These are phyloP conservation scores for Smithornis capensis DNA, from an alignment of 2,113 vertebrate species.

Conservation along the genomic window DNA sequence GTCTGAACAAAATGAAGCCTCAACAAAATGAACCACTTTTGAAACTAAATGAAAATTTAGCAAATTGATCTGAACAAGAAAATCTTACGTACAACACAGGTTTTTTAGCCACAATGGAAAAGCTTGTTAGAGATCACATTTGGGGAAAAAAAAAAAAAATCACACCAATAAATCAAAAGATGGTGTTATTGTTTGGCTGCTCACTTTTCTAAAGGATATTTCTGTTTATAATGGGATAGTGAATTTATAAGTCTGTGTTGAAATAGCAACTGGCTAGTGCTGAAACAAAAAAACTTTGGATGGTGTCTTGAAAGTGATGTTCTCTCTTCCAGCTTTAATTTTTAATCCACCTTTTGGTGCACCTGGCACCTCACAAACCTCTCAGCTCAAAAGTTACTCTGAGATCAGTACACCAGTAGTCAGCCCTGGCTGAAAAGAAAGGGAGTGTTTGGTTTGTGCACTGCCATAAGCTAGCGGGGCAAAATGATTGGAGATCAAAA, in stretches of 20 bases:
- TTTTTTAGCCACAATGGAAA: background rate
- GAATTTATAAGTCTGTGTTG: background rate
- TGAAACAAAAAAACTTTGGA: background rate
- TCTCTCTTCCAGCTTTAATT: background rate
- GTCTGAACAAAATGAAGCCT: conserved; percentile 63
- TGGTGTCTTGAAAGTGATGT: background rate
- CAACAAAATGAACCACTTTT: conserved; percentile 59
- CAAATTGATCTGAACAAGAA: conserved; percentile 64
- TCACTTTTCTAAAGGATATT: background rate
- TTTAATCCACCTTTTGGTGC: background rate
- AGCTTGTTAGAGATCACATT: background rate
- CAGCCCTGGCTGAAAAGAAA: background rate
- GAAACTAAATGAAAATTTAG: conserved; percentile 70
- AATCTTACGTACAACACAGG: background rate
- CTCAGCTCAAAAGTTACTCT: background rate
- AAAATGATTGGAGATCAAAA: conserved; percentile 1
- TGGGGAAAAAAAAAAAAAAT: background rate
- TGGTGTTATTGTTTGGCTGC: background rate
- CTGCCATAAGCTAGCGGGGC: background rate
- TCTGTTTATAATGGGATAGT: background rate
- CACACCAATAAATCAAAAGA: conserved; percentile 15
- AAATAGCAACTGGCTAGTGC: background rate
- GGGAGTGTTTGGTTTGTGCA: background rate
- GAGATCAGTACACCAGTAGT: background rate
- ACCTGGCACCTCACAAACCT: background rate